Base-by-base conservation (phyloP, 1,140 invertebrate genomes). In the Zaprionus nigranus region DNA sequence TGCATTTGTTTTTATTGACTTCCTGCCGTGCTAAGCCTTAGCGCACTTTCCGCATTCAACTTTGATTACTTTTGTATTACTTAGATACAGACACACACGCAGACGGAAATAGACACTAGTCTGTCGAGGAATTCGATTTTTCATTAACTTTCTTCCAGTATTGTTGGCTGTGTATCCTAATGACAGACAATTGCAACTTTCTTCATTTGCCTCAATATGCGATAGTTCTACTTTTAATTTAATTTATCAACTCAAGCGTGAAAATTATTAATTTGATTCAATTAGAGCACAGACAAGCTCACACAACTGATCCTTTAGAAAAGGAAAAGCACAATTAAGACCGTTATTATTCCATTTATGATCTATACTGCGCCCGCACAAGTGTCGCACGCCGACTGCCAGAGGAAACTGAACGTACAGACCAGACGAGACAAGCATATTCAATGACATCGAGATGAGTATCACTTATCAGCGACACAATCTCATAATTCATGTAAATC, bases 1-100 rank as follows among this genome's bases (percentile, higher is more conserved):
- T 90, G 79, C 77, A 75, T 75, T 88, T 90, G 79, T 81, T 88
- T 90, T 90, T 84, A 88, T 90, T 76, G 81, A 88, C 81, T 90
- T 88, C 84, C 84, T 81, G 84, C 78, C 81, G 84, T 72, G 78
- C 75, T 68, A 20, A n/a, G 56, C 59, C n/a, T 38, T 22, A 13
- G 51, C 57, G 36, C 54, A 65, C 60, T 72, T 79, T 62, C 72
- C 54, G 61, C 64, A 58, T 71, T 72, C 22, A 64, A 64, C 63
- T 82, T 90, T 90, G 79, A 90, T 90, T 90, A 79, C 81, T 82
- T 79, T 85, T 62, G 56, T 65, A 72, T 86, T 87, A 78, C 72
- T 58, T 40, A 82, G 67, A 58, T 28, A 64, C 59, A 62, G 75
- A 58, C 63, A 38, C 74, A 71, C 59, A 74, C 67, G 57, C 62